Base-by-base conservation (phyloP, 2,797 vertebrate genomes). In the Molossus alvarezi region DNA sequence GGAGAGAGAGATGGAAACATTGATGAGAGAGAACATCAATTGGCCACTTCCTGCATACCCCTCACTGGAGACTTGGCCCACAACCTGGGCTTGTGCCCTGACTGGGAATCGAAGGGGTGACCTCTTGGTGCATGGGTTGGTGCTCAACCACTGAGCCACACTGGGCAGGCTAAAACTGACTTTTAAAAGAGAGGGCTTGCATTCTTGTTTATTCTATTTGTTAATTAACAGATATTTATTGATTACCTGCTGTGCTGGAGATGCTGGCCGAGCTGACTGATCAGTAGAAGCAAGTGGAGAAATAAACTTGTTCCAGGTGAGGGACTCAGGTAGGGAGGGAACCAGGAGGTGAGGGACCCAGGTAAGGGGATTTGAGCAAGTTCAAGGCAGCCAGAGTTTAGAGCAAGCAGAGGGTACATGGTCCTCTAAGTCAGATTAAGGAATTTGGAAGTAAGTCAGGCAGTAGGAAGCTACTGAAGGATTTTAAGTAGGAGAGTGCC, bases 191-290 rank as follows among this genome's bases (percentile, higher is more conserved):
- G 3, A 77, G 1, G 23, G 5, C 12, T 87, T 93, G 64, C 51
- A 71, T 29, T 95, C 92, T 90, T 60, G 25, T 84, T 71, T 51
- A 41, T 64, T 76, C 67, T 77, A 0, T 57, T 71, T 57, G 53
- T 67, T 73, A 94, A 37, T 82, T 88, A 91, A 72, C 57, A 85
- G 33, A 18, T 73, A 72, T 29, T n/a, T 80, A 12, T 33, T 91
- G 77, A 62, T 91, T 21, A 65, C 51, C 18, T 57, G 41, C 27
- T 79, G 3, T 87, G 48, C 55, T 53, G 45, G 27, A 92, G 75
- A 60, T 58, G 27, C 20, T 75, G n/a, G 27, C 76, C 57, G 29
- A 91, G 37, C 55, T 76, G 33, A 65, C 6, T 3, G 13, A 55
- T 53, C 45, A 65, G 9, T 75, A 29, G 55, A 57, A 84, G 25